A percentile compares a stretch with the other conserved stretches of the same genome.
Evolutionary conservation across 2,888 invertebrate species (phyloP).

Genomic region (Agrotis puta): DNA sequence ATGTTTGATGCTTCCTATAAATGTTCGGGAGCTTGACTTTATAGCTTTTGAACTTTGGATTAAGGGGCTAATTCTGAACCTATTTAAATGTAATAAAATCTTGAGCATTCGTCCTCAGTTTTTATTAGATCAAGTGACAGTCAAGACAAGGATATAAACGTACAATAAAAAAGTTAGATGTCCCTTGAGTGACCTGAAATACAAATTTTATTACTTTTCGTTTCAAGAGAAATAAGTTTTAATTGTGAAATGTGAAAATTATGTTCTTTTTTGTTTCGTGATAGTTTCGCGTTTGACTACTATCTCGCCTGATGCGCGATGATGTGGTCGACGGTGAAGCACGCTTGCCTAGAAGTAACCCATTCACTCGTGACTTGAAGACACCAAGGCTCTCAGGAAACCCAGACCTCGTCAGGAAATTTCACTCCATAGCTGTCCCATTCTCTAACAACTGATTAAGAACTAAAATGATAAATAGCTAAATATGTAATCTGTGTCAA

Average conservation of each 20-base stretch:
- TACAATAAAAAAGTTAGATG: conserved; percentile 25
- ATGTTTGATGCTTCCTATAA: conserved; percentile 54
- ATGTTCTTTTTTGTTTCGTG: no score
- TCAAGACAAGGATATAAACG: conserved; percentile 24
- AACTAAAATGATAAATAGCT: not conserved
- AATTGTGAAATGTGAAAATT: no score
- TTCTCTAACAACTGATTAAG: not conserved
- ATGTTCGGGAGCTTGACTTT: conserved; percentile 48
- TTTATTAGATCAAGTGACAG: conserved; percentile 51
- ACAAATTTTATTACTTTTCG: conserved; percentile 25
- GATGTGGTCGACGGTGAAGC: no score
- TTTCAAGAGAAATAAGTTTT: conserved; percentile 5
- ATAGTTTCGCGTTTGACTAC: no score
- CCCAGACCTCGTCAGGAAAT: no score
- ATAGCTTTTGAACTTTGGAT: conserved; percentile 55
- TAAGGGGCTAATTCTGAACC: conserved; percentile 43
- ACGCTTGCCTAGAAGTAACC: no score
- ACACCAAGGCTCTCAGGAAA: no score
- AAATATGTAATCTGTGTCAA: not conserved
- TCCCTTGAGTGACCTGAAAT: conserved; percentile 14
- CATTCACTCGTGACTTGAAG: no score
- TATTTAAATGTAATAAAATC: conserved; percentile 54
- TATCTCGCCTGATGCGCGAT: no score
- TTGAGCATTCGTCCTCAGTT: conserved; percentile 35
- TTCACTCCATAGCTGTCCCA: no score